phyloP scores from a whole-genome alignment of 2,888 invertebrate genomes.

The Disparrhopalites patrizii region DNA sequence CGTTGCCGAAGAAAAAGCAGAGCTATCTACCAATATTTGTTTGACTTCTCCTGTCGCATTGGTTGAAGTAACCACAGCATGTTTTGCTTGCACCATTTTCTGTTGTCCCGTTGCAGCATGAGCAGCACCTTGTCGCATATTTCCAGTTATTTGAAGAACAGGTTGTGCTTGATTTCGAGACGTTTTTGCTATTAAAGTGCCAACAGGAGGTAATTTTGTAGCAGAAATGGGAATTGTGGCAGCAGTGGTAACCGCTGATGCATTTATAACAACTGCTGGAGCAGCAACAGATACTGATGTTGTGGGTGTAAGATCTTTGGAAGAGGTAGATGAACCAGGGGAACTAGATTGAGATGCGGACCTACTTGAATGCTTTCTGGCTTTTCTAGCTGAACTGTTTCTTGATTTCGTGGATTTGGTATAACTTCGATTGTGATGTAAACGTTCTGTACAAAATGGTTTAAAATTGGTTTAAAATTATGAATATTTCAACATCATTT shows the following conservation, averaged over 20 bases:
- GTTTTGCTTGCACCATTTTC: too few species aligned
- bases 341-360: conserved; percentile 19
- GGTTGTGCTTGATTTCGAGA: background rate
- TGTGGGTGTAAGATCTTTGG: background rate
- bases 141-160: conserved; percentile 6
- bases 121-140: background rate
- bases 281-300: conserved; percentile 4
- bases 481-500: too few species aligned
- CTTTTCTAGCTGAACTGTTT: conserved; percentile 40
- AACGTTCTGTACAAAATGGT: conserved; percentile 38
- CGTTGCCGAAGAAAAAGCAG: background rate
- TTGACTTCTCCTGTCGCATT: background rate
- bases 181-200: conserved; percentile 21
- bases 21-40: conserved; percentile 19
- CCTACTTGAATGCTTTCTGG: conserved; percentile 32
- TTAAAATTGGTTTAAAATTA: too few species aligned
- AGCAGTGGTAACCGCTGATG: background rate
- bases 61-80: conserved; percentile 11
- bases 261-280: background rate
- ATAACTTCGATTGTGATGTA: conserved; percentile 48
- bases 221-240: background rate
- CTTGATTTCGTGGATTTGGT: conserved; percentile 48
- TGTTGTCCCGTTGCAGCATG: background rate
- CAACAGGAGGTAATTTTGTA: conserved; percentile 25
- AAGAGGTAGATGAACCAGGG: conserved; percentile 12